Evolutionary conservation across 2,113 vertebrate genomes (phyloP).

Genomic region (Cyanoramphus novaezelandiae): DNA sequence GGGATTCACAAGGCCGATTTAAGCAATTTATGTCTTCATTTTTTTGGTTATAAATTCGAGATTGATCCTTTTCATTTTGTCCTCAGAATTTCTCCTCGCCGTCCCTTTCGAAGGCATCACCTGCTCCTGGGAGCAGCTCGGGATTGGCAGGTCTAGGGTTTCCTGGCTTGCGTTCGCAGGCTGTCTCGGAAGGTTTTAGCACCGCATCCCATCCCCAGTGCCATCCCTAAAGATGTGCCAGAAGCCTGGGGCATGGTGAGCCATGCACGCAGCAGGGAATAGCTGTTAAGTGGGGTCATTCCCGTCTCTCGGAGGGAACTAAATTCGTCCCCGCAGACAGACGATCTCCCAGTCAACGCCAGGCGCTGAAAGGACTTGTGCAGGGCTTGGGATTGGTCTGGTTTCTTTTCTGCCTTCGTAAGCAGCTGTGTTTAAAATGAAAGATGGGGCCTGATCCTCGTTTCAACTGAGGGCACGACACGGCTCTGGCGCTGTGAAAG

Average conservation of each 20-base stretch:
- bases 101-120: not conserved
- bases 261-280: not conserved
- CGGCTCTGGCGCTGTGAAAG: not conserved
- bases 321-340: not conserved
- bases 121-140: not conserved
- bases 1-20: not conserved
- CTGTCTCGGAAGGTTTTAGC: not conserved
- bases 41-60: not conserved
- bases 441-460: not conserved
- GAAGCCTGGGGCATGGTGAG: not conserved
- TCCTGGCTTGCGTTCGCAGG: not conserved
- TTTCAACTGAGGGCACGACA: fast-evolving
- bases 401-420: not conserved
- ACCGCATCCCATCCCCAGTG: not conserved
- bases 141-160: not conserved
- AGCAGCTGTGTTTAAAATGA: not conserved
- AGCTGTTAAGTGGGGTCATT: not conserved
- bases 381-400: not conserved
- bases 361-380: not conserved
- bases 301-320: fast-evolving
- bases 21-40: not conserved
- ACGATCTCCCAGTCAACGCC: not conserved
- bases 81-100: not conserved
- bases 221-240: not conserved
- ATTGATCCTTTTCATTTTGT: not conserved